These are phyloP conservation scores for Pyrocoelia pectoralis DNA, from an alignment of 2,888 invertebrate species.

Conservation along the genomic window DNA sequence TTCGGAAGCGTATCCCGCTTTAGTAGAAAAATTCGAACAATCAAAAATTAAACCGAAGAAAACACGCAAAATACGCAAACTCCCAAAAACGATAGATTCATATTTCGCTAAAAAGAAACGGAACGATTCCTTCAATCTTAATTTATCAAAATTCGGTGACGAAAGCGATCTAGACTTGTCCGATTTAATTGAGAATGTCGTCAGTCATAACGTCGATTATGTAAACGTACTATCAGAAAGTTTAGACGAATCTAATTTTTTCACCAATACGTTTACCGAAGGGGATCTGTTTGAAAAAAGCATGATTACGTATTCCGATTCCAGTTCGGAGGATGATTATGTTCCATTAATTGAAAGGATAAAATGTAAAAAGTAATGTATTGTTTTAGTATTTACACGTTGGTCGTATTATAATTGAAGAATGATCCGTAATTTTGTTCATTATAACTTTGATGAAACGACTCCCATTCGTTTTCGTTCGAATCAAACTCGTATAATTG, in stretches of 20 bases:
- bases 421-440: slow-evolving; percentile 1
- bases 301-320: slow-evolving; percentile 48
- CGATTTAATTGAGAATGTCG: slow-evolving; percentile 63
- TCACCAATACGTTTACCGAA: slow-evolving; percentile 51
- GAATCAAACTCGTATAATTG: slow-evolving; percentile 74
- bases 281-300: slow-evolving; percentile 71
- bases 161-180: slow-evolving; percentile 62
- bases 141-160: slow-evolving; percentile 47
- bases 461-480: slow-evolving; percentile 74
- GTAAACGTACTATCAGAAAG: slow-evolving; percentile 29
- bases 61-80: slow-evolving; percentile 36
- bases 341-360: too few relatives aligned
- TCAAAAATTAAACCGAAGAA: slow-evolving; percentile 61
- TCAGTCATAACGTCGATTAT: slow-evolving; percentile 48
- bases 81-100: slow-evolving; percentile 47
- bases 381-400: neutral
- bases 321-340: slow-evolving; percentile 17
- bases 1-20: slow-evolving; percentile 67
- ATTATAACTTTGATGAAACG: neutral
- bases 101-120: slow-evolving; percentile 46
- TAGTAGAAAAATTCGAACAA: slow-evolving; percentile 67
- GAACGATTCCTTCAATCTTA: slow-evolving; percentile 37
- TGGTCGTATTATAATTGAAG: neutral
- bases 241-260: slow-evolving; percentile 49
- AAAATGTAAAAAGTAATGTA: too few relatives aligned